phyloP scores from a whole-genome alignment of 2,888 invertebrate species.

The Choreutis nemorana region DNA sequence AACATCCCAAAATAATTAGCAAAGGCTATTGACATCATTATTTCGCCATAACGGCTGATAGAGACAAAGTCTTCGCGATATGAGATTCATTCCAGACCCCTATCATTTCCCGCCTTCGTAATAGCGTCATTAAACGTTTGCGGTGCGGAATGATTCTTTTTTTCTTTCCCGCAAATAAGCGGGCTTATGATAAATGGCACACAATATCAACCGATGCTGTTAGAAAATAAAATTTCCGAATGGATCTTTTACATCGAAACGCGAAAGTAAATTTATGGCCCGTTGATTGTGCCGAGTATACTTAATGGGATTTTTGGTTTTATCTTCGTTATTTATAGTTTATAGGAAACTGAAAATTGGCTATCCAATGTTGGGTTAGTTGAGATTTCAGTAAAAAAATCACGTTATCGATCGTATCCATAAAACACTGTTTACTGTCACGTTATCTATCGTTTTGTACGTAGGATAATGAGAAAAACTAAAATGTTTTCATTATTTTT shows the following conservation, averaged over 20 bases:
- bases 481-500: too few relatives aligned
- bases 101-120: slow-evolving; percentile 24
- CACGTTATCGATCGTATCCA: too few relatives aligned
- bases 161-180: slow-evolving; percentile 21
- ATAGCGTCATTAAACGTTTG: slow-evolving; percentile 27
- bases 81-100: slow-evolving; percentile 15
- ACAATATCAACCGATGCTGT: slow-evolving; percentile 21
- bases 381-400: too few relatives aligned
- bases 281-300: too few relatives aligned
- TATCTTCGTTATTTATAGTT: too few relatives aligned
- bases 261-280: too few relatives aligned
- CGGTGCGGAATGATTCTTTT: slow-evolving; percentile 14
- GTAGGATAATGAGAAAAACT: too few relatives aligned
- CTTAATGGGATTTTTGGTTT: too few relatives aligned
- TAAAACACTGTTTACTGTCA: too few relatives aligned
- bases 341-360: too few relatives aligned
- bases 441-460: too few relatives aligned
- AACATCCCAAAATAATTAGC: slow-evolving; percentile 2
- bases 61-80: slow-evolving; percentile 14
- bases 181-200: slow-evolving; percentile 22
- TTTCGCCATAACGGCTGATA: slow-evolving; percentile 10
- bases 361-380: too few relatives aligned
- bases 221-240: slow-evolving; percentile 5
- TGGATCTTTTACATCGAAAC: slow-evolving; percentile 6
- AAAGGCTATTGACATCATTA: slow-evolving; percentile 6